Evolutionary conservation across 2,888 invertebrate genomes (phyloP).

Genomic region (Cactoblastis cactorum): DNA sequence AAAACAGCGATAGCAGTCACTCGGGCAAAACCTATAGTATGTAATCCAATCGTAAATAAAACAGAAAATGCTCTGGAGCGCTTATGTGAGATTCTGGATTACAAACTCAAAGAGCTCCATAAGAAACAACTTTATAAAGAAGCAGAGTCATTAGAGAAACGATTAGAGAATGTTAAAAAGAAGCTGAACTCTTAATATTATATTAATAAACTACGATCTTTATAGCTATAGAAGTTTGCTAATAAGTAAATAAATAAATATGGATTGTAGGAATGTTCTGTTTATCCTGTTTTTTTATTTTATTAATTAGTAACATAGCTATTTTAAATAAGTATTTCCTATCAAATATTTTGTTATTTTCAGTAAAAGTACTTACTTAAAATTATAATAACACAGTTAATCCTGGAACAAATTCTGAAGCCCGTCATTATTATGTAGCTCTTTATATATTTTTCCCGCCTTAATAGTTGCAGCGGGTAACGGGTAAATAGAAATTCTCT

Average conservation of each 20-base stretch:
- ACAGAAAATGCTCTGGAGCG: constrained; percentile 38
- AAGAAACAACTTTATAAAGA: constrained; percentile 51
- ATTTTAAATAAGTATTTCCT: too few species aligned
- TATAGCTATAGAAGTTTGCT: neutral
- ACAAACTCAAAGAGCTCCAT: constrained; percentile 39
- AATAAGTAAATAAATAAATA: neutral
- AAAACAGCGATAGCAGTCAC: constrained; percentile 41
- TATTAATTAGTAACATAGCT: too few species aligned
- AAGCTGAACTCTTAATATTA: constrained; percentile 3
- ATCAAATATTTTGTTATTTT: too few species aligned
- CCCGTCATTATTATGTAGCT: too few species aligned
- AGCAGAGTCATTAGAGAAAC: constrained; percentile 44
- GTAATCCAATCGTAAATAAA: constrained; percentile 41
- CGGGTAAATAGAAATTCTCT: too few species aligned
- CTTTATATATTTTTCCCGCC: too few species aligned
- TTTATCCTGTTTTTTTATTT: neutral
- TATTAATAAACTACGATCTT: neutral
- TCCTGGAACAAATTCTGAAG: too few species aligned
- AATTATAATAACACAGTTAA: too few species aligned
- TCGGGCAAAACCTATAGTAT: constrained; percentile 40
- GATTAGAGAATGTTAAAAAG: constrained; percentile 23
- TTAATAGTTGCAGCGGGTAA: too few species aligned
- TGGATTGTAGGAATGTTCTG: neutral
- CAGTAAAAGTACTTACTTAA: too few species aligned
- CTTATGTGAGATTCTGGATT: constrained; percentile 28